Evolutionary conservation across 2,797 vertebrate genomes (phyloP), one percentile per base, ranked within the genome.

Genomic region (Percopsis omiscomaycus): DNA sequence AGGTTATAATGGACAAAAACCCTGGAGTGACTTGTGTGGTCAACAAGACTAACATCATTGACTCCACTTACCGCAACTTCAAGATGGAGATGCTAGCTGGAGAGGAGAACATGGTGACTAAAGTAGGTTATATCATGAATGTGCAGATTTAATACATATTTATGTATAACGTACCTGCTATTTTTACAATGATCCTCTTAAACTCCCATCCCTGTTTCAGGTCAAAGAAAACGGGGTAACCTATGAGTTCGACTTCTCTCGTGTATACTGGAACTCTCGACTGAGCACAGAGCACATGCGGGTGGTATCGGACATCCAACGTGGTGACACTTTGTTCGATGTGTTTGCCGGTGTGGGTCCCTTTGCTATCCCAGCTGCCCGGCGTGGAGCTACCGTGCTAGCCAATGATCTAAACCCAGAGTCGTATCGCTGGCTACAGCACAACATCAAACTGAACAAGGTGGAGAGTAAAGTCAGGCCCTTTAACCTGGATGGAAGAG

Each of bases 391-490:
- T 68, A 83, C 42, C 0, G 94, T 98, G 2, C 86, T 95, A 11
- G 98, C 98, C 62, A 99, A 99, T 0, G 98, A 99, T 77, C 95
- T 99, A 44, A 99, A 99, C 88, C 97, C 97, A 0, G 95, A 96
- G 48, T 97, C 97, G 9, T 89, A 94, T 86, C 80, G 71, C 49
- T 99, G 97, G 97, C 90, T 99, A 1, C 83, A 93, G 79, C 96
- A 97, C 90, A 99, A 99, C 81, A 93, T 94, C 87, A 95, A 88
- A 70, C 87, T 98, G 30, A 98, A 98, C 91, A 99, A 95, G 86
- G 94, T 97, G 46, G 90, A 92, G n/a, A 66, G 68, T 49, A 94
- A 82, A 68, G 89, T 98, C 16, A 85, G 86, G 55, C 84, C 72
- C 0, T 99, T 95, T 73, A 98, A 97, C 82, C 84, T 96, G 89